These are phyloP conservation scores for Catostomus latipinnis DNA, from an alignment of 2,797 vertebrate species.

Conservation along the genomic window DNA sequence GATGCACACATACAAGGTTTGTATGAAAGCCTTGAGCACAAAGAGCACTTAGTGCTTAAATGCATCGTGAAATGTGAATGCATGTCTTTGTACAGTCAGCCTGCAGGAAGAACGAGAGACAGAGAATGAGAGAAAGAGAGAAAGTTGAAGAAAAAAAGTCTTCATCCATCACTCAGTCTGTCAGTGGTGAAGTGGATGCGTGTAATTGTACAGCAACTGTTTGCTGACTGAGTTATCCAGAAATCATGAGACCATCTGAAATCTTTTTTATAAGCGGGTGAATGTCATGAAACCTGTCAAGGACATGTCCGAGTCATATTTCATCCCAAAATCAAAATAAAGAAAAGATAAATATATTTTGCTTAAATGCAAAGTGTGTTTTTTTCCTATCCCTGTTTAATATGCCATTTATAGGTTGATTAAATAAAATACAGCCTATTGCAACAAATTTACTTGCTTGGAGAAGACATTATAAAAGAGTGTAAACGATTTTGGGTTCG, in stretches of 20 bases:
- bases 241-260: constrained; percentile 40
- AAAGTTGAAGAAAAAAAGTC: neutral
- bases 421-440: no score
- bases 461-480: no score
- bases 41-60: constrained; percentile 65
- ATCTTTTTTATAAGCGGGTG: neutral
- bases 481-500: no score
- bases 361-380: no score
- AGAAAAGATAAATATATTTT: no score
- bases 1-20: no score
- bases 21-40: constrained; percentile 48
- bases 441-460: no score
- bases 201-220: constrained; percentile 77
- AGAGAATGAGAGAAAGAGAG: constrained; percentile 21
- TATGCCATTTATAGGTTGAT: no score
- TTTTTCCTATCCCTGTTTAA: no score
- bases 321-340: no score
- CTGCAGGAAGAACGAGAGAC: constrained; percentile 49
- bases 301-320: no score
- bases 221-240: constrained; percentile 64
- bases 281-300: no score
- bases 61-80: constrained; percentile 78
- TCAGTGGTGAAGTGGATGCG: constrained; percentile 68
- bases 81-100: constrained; percentile 71
- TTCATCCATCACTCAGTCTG: constrained; percentile 63